These are phyloP conservation scores for Alligator mississippiensis DNA, from an alignment of 2,113 vertebrate species.

Conservation along the genomic window DNA sequence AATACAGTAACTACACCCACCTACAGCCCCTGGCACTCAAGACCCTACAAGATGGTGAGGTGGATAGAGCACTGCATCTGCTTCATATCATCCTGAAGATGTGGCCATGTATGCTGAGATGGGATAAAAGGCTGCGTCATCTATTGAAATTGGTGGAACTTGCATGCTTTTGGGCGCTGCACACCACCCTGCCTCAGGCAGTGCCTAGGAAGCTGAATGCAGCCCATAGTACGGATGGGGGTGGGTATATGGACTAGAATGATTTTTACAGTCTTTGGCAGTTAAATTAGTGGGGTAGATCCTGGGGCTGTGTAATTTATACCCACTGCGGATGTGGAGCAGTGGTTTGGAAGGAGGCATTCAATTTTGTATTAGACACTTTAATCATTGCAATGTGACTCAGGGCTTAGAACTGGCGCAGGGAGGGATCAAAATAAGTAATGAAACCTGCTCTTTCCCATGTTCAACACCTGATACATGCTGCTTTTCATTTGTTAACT, in stretches of 20 bases:
- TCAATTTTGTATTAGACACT: not conserved
- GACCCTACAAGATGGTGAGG: not conserved
- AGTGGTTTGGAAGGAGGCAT: not conserved
- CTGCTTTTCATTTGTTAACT: not conserved
- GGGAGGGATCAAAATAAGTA: not conserved
- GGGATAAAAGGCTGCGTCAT: not conserved
- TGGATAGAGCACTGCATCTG: not conserved
- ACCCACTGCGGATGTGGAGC: not conserved
- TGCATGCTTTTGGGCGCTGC: not conserved
- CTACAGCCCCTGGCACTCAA: not conserved
- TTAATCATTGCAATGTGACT: accelerated
- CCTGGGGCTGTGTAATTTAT: not conserved
- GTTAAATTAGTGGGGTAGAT: not conserved
- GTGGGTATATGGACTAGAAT: not conserved
- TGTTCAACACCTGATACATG: not conserved
- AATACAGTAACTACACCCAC: not conserved
- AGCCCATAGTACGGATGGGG: not conserved
- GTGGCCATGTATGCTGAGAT: not conserved
- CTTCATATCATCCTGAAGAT: not conserved
- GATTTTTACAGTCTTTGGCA: not conserved
- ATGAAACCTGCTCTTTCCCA: not conserved
- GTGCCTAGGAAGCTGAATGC: not conserved
- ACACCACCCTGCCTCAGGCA: not conserved
- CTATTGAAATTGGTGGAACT: not conserved
- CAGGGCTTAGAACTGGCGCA: not conserved